A percentile compares a stretch with the other conserved stretches of the same genome.
Conservation (phyloP, 1,140 invertebrate genomes). For the Drosophila littoralis region DNA sequence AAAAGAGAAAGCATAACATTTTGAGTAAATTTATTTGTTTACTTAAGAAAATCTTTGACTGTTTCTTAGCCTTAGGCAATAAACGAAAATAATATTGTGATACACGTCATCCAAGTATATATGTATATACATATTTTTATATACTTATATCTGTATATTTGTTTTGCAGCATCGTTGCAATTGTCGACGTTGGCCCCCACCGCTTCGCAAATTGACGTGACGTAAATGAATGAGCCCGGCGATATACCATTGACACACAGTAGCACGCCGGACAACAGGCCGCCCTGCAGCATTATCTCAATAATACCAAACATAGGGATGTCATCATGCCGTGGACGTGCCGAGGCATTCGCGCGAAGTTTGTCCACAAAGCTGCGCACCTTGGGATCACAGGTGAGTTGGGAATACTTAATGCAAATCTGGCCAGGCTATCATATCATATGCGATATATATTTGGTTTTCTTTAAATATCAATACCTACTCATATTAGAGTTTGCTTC, state of each 20-base stretch:
- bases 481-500: too few relatives aligned
- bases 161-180: constrained; percentile 60
- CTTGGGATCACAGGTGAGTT: constrained; percentile 86
- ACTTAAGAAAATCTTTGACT: constrained; percentile 34
- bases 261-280: constrained; percentile 74
- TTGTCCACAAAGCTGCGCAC: constrained; percentile 90
- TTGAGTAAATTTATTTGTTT: constrained; percentile 71
- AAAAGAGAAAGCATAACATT: constrained; percentile 43
- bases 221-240: constrained; percentile 83
- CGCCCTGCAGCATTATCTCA: constrained; percentile 79
- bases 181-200: constrained; percentile 29
- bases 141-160: constrained; percentile 43
- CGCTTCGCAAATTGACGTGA: constrained; percentile 46
- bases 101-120: constrained; percentile 7
- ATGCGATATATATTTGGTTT: too few relatives aligned
- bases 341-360: constrained; percentile 91
- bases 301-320: constrained; percentile 85
- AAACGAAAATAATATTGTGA: constrained; percentile 22
- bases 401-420: background rate
- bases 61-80: constrained; percentile 21
- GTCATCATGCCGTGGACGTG: constrained; percentile 91
- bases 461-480: too few relatives aligned
- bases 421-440: too few relatives aligned
- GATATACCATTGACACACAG: constrained; percentile 77
- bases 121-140: background rate